Base-by-base conservation (phyloP, 2,113 vertebrate species). In the Reinhardtius hippoglossoides region DNA sequence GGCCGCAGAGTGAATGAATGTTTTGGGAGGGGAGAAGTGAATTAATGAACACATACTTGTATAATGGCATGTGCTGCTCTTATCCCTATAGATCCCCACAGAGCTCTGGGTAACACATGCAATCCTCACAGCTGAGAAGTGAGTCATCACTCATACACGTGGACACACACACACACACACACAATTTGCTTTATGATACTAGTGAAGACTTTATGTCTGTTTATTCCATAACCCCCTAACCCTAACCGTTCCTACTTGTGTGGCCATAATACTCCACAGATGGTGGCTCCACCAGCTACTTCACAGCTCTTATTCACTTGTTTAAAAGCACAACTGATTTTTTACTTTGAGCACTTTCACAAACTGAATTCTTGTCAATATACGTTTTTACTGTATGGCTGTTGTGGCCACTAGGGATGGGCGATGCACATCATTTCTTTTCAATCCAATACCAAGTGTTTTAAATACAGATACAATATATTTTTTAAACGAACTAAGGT, bases 81-180 rank as follows among this genome's bases (percentile, higher is more conserved):
- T 76, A 88, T 85, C 74, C 79, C 58, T 62, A 35, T 16, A 63
- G 78, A 86, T 84, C 87, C 82, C 72, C 10, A 35, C 9, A 61
- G 84, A 74, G 50, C 68, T 76, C 78, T 63, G 78, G 60, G 81
- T 75, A 88, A 82, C 74, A 89, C 78, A 83, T 84, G 78, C 88
- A 90, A 93, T 90, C 90, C 84, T 83, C 67, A 87, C 67, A 83
- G 74, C 81, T 87, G 79, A 84, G 78, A 76, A 68, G 72, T 71
- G 86, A 89, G 62, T 87, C 84, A 90, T 73, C 77, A 58, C 57
- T 67, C 57, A 79, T 66, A 59, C 40, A 78, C 21, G 52, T 42
- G 76, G 60, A 71, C 69, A 70, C 59, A 73, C 40, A 73, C 16
- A 44, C 16, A 13, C 16, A 64, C 9, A 44, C 54, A 13, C 16